Evolutionary conservation across 1,140 invertebrate genomes (phyloP), one percentile per base, ranked within the genome.

Genomic region (Cardiocondyla obscurior): DNA sequence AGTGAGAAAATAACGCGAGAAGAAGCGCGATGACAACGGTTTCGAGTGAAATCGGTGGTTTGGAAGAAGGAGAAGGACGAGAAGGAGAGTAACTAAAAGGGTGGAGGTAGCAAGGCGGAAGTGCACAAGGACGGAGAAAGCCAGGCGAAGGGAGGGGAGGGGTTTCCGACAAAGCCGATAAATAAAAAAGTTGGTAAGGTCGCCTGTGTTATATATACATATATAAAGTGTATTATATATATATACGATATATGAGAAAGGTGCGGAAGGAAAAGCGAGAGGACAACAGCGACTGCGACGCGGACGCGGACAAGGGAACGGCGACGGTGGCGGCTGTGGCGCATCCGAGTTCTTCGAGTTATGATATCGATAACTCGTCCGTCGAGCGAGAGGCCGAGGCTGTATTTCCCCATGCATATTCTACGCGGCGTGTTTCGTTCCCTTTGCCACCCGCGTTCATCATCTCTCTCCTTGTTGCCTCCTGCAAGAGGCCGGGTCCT

Each of bases 131-230:
- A 42, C 19, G 36, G 81, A 69, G 42, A 25, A 53, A 14, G 72
- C 28, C 14, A 62, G 36, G 12, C 30, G 76, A 42, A 33, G 39
- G 28, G 22, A 5, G 16, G 8, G 30, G 55, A 14, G 58, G 49
- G 49, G 25, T 88, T 85, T 76, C 79, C 83, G 72, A 82, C 81
- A 73, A 57, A 88, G 76, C 53, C 84, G 86, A 89, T 89, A 89
- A 89, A 89, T 89, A 89, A 89, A 89, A 88, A 89, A 88, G 87
- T 89, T 89, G 70, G 57, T 57, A 73, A 76, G 73, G 81, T 84
- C 73, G 60, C 53, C 81, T 33, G 82, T 30, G 49, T 84, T 84
- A 64, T 76, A 64, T 65, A 67, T 67, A 79, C 49, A 79, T 53
- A 69, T 16, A 51, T 14, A 39, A 14, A 12, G 22, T 42, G 10